These are phyloP conservation scores for Eurypyga helias DNA, from an alignment of 2,113 vertebrate species.

Conservation along the genomic window DNA sequence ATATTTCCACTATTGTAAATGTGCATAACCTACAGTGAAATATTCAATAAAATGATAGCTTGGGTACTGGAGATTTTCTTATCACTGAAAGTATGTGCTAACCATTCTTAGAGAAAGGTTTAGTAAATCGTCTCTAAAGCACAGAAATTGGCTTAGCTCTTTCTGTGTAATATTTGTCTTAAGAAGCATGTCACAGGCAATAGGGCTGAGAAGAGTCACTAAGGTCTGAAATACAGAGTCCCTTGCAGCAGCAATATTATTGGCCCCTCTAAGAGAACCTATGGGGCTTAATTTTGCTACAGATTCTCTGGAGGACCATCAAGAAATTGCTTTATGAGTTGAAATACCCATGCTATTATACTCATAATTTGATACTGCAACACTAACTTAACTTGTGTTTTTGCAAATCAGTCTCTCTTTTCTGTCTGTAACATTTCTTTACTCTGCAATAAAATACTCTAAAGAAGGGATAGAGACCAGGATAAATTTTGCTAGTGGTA, in stretches of 20 bases:
- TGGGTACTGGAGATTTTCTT: slow-evolving; percentile 5
- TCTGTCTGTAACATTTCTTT: neutral
- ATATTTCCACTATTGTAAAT: neutral
- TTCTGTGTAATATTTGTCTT: slow-evolving; percentile 21
- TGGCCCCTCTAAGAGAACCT: neutral
- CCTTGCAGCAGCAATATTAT: neutral
- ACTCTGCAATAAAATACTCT: neutral
- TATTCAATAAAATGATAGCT: slow-evolving; percentile 27
- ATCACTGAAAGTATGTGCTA: slow-evolving; percentile 3
- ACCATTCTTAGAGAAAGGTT: neutral
- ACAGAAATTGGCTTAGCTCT: slow-evolving; percentile 19
- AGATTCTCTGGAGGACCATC: slow-evolving; percentile 1
- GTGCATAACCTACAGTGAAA: neutral
- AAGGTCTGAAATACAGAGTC: neutral
- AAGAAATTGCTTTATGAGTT: slow-evolving; percentile 31
- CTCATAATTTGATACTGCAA: neutral
- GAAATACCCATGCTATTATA: neutral
- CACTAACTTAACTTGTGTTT: neutral
- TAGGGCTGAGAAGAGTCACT: neutral
- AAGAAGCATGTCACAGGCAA: neutral
- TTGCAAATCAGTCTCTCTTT: neutral
- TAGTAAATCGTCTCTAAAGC: slow-evolving; percentile 31
- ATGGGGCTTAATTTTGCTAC: neutral
- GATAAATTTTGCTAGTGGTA: neutral
- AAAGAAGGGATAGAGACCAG: neutral